A percentile compares a stretch with the other conserved stretches of the same genome.
Conservation (phyloP, 2,113 vertebrate species). For the Scomber colias region DNA sequence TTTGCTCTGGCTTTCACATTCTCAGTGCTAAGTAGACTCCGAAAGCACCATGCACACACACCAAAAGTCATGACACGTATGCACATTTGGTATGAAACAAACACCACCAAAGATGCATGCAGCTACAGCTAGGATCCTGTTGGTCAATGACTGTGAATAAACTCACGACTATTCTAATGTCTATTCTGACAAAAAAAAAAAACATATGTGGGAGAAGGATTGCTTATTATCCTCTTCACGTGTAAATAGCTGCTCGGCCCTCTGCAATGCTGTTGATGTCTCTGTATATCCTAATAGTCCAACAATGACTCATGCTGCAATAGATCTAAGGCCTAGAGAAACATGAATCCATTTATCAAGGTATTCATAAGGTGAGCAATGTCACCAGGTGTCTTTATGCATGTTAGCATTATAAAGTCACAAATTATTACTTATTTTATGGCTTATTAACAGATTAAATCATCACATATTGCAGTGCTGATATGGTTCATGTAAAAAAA, state of each 20-base stretch:
- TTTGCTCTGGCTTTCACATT: slow-evolving; percentile 58
- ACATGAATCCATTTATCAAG: slow-evolving; percentile 29
- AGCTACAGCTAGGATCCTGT: slow-evolving; percentile 11
- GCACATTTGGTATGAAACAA: slow-evolving; percentile 54
- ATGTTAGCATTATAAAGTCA: background rate
- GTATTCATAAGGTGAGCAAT: slow-evolving; percentile 10
- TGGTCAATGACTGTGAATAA: slow-evolving; percentile 44
- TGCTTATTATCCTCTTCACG: slow-evolving; percentile 68
- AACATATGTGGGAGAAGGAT: slow-evolving; percentile 62
- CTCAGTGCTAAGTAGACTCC: slow-evolving; percentile 34
- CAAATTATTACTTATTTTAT: background rate
- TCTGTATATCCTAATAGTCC: slow-evolving; percentile 48
- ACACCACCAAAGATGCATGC: slow-evolving; percentile 29
- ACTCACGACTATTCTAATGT: slow-evolving; percentile 40
- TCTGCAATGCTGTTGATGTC: slow-evolving; percentile 49
- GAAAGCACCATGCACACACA: slow-evolving; percentile 31
- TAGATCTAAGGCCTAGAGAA: slow-evolving; percentile 23
- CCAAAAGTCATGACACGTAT: slow-evolving; percentile 64
- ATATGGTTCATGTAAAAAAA: background rate
- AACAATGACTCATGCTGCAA: slow-evolving; percentile 64
- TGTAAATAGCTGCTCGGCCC: slow-evolving; percentile 56
- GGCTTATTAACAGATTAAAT: background rate
- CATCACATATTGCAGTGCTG: background rate
- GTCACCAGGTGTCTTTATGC: background rate
- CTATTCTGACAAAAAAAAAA: slow-evolving; percentile 73